phyloP scores from a whole-genome alignment of 2,888 invertebrate species.

The Drosophila nr. perissopoda region DNA sequence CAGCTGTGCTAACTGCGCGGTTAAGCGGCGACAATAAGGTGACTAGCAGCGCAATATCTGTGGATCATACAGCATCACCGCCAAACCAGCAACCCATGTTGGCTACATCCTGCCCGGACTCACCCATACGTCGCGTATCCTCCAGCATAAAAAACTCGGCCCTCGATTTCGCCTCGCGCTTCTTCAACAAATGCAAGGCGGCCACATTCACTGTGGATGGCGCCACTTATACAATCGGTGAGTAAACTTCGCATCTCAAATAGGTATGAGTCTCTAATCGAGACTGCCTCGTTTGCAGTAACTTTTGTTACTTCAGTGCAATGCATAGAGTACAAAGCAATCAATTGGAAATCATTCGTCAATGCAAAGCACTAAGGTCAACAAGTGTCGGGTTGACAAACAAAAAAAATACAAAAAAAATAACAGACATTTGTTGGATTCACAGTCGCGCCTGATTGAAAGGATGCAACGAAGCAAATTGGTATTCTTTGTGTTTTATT shows the following conservation, averaged over 20 bases:
- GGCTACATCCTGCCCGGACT: slow-evolving; percentile 82
- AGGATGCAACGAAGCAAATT: slow-evolving; percentile 47
- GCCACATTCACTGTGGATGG: slow-evolving; percentile 95
- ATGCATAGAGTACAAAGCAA: neutral
- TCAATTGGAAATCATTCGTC: neutral
- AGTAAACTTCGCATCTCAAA: slow-evolving; percentile 52
- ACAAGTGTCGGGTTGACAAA: slow-evolving; percentile 65
- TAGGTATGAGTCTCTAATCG: neutral
- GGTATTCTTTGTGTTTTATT: slow-evolving; percentile 14
- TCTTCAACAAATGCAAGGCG: slow-evolving; percentile 93
- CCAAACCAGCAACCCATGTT: slow-evolving; percentile 24
- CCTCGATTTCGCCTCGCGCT: slow-evolving; percentile 85
- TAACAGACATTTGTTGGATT: slow-evolving; percentile 1
- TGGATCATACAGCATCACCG: slow-evolving; percentile 39
- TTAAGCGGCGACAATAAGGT: slow-evolving; percentile 56
- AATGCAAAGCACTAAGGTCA: slow-evolving; percentile 51
- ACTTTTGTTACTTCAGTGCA: neutral
- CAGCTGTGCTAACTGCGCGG: slow-evolving; percentile 64
- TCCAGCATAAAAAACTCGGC: slow-evolving; percentile 83
- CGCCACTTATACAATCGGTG: slow-evolving; percentile 94
- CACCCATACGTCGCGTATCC: slow-evolving; percentile 83
- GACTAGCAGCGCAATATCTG: slow-evolving; percentile 48
- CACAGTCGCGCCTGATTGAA: slow-evolving; percentile 34
- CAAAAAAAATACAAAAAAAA: slow-evolving; percentile 1
- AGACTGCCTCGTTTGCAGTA: neutral